These are phyloP conservation scores for Mixornis gularis DNA, from an alignment of 2,113 vertebrate species.

Conservation along the genomic window DNA sequence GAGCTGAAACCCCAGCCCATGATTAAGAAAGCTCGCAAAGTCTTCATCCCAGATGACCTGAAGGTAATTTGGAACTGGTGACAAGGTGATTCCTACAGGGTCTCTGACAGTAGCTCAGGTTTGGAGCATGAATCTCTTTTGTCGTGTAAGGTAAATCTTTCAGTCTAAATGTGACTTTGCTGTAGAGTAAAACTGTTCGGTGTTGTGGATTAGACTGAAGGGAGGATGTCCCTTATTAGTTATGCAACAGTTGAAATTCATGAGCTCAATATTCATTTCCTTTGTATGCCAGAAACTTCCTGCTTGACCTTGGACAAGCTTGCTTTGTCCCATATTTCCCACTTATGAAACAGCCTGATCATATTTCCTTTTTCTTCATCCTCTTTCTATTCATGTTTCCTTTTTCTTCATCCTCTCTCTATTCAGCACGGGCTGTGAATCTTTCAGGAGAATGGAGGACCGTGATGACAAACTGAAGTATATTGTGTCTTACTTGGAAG, in stretches of 20 bases:
- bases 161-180: neutral
- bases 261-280: constrained; percentile 54
- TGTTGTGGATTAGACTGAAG: neutral
- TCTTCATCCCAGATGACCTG: constrained; percentile 95
- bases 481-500: neutral
- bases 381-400: neutral
- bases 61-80: constrained; percentile 90
- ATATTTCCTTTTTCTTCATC: neutral
- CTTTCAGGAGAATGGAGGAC: neutral
- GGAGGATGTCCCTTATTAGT: neutral
- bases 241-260: constrained; percentile 2
- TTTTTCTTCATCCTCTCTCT: neutral
- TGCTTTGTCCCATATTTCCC: constrained; percentile 33
- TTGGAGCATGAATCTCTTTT: neutral
- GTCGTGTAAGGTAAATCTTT: neutral
- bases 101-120: neutral
- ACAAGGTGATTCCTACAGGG: neutral
- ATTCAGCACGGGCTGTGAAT: neutral
- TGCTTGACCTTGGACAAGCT: constrained; percentile 16
- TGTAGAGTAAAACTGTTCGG: neutral
- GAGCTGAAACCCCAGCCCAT: constrained; percentile 98
- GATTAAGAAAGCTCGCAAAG: constrained; percentile 98
- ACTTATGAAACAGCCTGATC: constrained; percentile 30
- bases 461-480: neutral
- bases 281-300: constrained; percentile 47